Base-by-base conservation (phyloP, 2,797 vertebrate genomes). In the Phalloptychus januarius region DNA sequence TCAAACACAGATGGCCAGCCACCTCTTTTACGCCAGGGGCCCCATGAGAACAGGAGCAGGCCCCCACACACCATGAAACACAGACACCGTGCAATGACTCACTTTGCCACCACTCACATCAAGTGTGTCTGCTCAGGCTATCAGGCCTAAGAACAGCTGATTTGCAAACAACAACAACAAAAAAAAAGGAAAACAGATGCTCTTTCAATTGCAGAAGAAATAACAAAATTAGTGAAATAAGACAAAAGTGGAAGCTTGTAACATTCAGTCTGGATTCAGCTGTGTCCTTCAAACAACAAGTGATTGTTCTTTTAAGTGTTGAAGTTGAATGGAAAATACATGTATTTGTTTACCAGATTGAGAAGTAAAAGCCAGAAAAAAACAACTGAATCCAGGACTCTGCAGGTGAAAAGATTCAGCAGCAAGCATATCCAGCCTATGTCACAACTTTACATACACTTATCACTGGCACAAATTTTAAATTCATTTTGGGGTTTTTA, bases 91-190 rank as follows among this genome's bases (percentile, higher is more conserved):
- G 97, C 96, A 96, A 97, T 96, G 97, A 99, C 97, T 99, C 97
- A 99, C 97, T 98, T 97, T 97, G 97, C 96, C 96, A 99, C 96
- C 97, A 98, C 97, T 99, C 98, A 99, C 98, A 99, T 99, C 97
- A 98, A 98, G 98, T 98, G 97, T 98, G 97, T 98, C 98, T 99
- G 98, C 97, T 98, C 97, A 98, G 98, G 97, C 97, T 99, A 98
- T 97, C 97, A 97, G 97, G 97, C 97, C 98, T 98, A 98, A 98
- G 97, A 98, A 97, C 97, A 97, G 98, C 98, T 98, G 97, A 98
- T 97, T 97, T 97, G 97, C 97, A 89, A 93, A 97, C 96, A 98
- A 71, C 74, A 71, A 79, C 56, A 65, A 75, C 58, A 48, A 65
- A 25, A 48, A 78, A 72, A 84, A 98, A 97, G 96, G 96, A 96